These are phyloP conservation scores for Lates japonicus DNA, from an alignment of 2,797 vertebrate genomes.

Conservation along the genomic window DNA sequence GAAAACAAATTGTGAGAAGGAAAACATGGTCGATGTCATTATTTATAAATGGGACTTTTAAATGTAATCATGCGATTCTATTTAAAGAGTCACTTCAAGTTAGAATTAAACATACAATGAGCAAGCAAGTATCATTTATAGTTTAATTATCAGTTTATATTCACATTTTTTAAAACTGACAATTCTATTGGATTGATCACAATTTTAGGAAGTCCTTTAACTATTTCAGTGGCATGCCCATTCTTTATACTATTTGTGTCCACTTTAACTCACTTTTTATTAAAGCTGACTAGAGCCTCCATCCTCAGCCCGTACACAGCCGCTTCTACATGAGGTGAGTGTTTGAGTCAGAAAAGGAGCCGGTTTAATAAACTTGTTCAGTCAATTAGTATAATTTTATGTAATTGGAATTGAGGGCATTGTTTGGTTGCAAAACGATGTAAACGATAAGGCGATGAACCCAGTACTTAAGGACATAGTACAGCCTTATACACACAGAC, in stretches of 20 bases:
- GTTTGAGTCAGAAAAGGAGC: not conserved
- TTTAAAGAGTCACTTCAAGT: not conserved
- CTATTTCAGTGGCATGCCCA: not conserved
- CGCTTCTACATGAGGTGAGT: not conserved
- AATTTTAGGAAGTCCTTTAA: not conserved
- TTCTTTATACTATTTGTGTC: not conserved
- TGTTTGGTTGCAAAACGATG: constrained; percentile 43
- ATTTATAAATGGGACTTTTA: too few relatives aligned
- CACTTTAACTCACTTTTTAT: not conserved
- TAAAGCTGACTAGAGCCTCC: not conserved
- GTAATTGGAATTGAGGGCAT: constrained; percentile 58
- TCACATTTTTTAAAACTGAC: not conserved
- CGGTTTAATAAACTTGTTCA: constrained; percentile 2
- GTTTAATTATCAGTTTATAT: not conserved
- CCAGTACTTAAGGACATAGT: not conserved
- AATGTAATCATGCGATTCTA: not conserved
- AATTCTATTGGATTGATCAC: not conserved
- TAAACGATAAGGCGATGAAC: constrained; percentile 3
- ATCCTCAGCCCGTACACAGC: not conserved
- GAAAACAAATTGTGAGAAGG: not conserved
- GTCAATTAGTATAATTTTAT: constrained; percentile 20
- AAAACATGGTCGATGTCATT: too few relatives aligned
- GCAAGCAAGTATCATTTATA: not conserved
- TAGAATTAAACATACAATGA: not conserved
- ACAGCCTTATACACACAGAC: not conserved